Evolutionary conservation across 2,888 invertebrate species (phyloP), one percentile per base, ranked within the genome.

Genomic region (Epirrhoe alternata): DNA sequence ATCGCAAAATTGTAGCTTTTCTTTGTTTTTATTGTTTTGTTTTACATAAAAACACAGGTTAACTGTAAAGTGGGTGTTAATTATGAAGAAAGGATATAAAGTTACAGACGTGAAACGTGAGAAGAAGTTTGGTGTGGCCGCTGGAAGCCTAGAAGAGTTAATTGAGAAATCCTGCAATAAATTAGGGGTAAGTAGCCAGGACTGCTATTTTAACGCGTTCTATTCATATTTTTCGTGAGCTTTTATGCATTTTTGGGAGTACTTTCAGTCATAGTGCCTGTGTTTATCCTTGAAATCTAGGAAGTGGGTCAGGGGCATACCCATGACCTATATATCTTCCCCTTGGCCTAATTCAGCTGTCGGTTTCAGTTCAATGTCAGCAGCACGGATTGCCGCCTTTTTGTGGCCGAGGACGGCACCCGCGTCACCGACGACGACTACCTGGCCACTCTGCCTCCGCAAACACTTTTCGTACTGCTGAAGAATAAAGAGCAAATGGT

Each of bases 341-440:
- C 86, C 86, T 84, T 89, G 87, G 83, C 88, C 85, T 79, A 83
- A 79, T 84, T 87, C 65, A 68, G 58, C 61, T 6, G 14, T 16
- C 24, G 78, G 79, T 90, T 88, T 76, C 83, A 92, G 90, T 92
- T 94, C 86, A 90, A 89, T 87, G 90, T 91, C 85, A 88, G 85
- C 71, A 85, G 91, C 81, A 85, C 88, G 70, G 87, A 88, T 54
- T 93, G 94, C 77, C 89, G 93, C 64, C 86, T 95, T 47, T 95
- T 90, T 83, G 90, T 95, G 69, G 94, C 95, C 24, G 92, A 94
- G 73, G 96, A 97, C 86, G 97, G 97, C 58, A 96, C 96, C 35
- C 91, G 94, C 74, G 94, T 97, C 16, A 95, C 95, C 52, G 96
- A 96, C 76, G 96, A 97, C 74, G 96, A 96, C 38, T 97, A 97